phyloP scores from a whole-genome alignment of 2,797 vertebrate genomes.

The Microctenopoma lineatum region DNA sequence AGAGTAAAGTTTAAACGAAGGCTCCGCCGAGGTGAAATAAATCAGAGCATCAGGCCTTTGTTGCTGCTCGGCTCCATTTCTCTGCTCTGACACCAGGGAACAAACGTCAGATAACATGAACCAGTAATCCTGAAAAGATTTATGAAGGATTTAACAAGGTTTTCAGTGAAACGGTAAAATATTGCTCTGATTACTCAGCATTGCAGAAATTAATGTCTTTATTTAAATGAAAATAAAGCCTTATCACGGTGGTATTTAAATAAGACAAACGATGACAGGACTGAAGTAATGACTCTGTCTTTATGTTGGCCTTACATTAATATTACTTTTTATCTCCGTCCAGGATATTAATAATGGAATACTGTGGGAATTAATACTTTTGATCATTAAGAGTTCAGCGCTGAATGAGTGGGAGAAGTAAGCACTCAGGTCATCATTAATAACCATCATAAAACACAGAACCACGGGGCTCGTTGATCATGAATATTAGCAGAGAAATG shows the following conservation, averaged over 20 bases:
- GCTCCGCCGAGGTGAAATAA: background rate
- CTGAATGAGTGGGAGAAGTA: conserved; percentile 55
- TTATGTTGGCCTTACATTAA: conserved; percentile 78
- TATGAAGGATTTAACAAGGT: conserved; percentile 67
- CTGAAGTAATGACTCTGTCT: conserved; percentile 78
- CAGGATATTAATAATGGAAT: conserved; percentile 85
- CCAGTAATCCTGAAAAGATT: conserved; percentile 68
- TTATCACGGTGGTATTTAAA: conserved; percentile 81
- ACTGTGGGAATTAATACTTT: conserved; percentile 79
- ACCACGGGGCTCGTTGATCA: conserved; percentile 58
- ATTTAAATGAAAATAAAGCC: conserved; percentile 78
- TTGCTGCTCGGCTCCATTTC: background rate
- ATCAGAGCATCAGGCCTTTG: background rate
- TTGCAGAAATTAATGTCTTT: conserved; percentile 78
- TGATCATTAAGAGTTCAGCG: conserved; percentile 79
- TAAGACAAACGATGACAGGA: conserved; percentile 79
- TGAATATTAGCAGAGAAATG: conserved; percentile 73
- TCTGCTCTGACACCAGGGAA: background rate
- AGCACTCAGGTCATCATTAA: conserved; percentile 70
- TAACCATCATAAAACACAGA: conserved; percentile 69
- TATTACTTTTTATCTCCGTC: conserved; percentile 77
- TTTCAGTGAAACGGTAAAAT: conserved; percentile 67
- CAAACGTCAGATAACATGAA: conserved; percentile 35
- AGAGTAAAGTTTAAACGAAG: too few species aligned
- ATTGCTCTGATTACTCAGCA: conserved; percentile 81